Conservation (phyloP, 1,140 invertebrate species). For the Drosophila repleta region DNA sequence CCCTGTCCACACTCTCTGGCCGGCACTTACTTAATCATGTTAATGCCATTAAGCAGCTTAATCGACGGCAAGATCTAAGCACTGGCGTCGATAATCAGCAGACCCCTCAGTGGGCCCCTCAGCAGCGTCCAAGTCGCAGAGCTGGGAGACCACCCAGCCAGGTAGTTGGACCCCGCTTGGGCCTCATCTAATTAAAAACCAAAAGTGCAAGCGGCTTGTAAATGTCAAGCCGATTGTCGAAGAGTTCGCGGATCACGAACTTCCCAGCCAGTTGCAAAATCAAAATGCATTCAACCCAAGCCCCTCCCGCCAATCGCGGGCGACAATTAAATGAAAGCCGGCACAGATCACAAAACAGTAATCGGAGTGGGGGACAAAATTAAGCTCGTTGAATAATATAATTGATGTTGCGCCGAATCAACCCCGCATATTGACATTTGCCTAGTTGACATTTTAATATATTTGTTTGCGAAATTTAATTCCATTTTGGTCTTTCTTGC, state of each 20-base stretch:
- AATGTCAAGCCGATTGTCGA: slow-evolving; percentile 70
- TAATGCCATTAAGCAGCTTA: slow-evolving; percentile 81
- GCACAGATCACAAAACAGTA: slow-evolving; percentile 40
- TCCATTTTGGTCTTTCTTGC: slow-evolving; percentile 1
- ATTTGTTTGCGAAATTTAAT: slow-evolving; percentile 56
- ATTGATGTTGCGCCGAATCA: slow-evolving; percentile 52
- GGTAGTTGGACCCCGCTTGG: slow-evolving; percentile 16
- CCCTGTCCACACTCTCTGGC: slow-evolving; percentile 2
- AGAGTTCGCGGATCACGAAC: slow-evolving; percentile 68
- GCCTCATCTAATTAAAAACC: slow-evolving; percentile 74
- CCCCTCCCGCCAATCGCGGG: slow-evolving; percentile 19
- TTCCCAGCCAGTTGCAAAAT: slow-evolving; percentile 63
- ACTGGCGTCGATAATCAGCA: slow-evolving; percentile 73
- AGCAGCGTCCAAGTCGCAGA: slow-evolving; percentile 7
- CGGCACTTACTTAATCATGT: slow-evolving; percentile 72
- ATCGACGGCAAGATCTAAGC: slow-evolving; percentile 81
- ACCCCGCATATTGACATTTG: slow-evolving; percentile 72
- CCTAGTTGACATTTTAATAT: slow-evolving; percentile 71
- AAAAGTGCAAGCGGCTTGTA: slow-evolving; percentile 75
- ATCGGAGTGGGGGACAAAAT: slow-evolving; percentile 29
- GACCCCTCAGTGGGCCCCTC: background rate
- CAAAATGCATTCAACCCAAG: slow-evolving; percentile 67
- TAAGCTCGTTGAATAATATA: slow-evolving; percentile 59
- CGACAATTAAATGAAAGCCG: slow-evolving; percentile 57
- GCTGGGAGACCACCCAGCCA: slow-evolving; percentile 61